Conservation (phyloP, 2,888 invertebrate genomes). For the Pomacea canaliculata region DNA sequence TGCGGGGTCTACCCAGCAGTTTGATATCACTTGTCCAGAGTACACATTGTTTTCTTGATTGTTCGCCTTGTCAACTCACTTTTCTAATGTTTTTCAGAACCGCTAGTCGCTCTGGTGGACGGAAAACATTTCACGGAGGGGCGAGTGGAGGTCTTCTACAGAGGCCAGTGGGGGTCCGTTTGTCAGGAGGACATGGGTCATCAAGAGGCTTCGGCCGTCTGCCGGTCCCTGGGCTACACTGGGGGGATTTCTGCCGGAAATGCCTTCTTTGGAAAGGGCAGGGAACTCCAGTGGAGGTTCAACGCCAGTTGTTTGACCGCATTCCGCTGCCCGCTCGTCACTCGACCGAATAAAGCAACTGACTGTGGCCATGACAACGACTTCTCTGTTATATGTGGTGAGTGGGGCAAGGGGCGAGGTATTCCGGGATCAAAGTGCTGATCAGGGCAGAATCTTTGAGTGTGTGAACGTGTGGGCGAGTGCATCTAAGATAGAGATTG, state of each 20-base stretch:
- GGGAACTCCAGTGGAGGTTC: constrained; percentile 48
- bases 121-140: constrained; percentile 54
- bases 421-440: not conserved
- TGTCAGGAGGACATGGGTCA: constrained; percentile 49
- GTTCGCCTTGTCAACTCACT: no score
- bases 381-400: constrained; percentile 58
- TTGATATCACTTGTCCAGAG: no score
- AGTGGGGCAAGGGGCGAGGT: constrained; percentile 16
- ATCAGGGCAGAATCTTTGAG: not conserved
- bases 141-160: constrained; percentile 57
- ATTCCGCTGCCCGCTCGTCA: constrained; percentile 43
- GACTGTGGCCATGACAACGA: constrained; percentile 46
- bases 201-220: constrained; percentile 56
- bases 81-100: constrained; percentile 41
- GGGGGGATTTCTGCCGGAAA: constrained; percentile 54
- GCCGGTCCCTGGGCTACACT: constrained; percentile 53
- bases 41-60: no score
- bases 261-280: constrained; percentile 51
- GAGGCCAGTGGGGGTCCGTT: constrained; percentile 59
- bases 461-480: constrained; percentile 2
- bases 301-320: constrained; percentile 53
- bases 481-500: not conserved
- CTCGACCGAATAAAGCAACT: constrained; percentile 24
- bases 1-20: no score
- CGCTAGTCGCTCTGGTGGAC: constrained; percentile 53